Evolutionary conservation across 2,888 invertebrate species (phyloP), one percentile per base, ranked within the genome.

Genomic region (Leptopilina drosophilae): DNA sequence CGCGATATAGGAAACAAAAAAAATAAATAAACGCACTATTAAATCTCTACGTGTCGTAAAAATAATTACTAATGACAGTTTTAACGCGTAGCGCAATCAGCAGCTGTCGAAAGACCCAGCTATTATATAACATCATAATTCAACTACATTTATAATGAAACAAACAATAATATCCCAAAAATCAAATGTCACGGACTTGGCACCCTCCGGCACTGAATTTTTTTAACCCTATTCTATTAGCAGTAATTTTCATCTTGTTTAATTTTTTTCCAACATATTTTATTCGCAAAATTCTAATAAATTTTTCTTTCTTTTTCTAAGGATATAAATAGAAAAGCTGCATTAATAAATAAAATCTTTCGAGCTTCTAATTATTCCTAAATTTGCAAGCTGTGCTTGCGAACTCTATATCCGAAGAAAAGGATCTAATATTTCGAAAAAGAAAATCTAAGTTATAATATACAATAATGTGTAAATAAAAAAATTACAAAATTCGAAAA

Each of bases 21-120:
- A 49, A 49, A 49, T 12, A 49, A 46, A 46, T 46, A 73, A 73
- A 73, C 73, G 56, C 73, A 73, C 73, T 73, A 56, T 86, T 77
- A 77, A 85, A 82, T 85, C 84, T 85, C 84, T 87, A 85, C 83
- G 82, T 87, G 86, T 85, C 84, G 84, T 85, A 76, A 83, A 83
- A 84, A 76, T 84, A 84, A 85, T 81, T 84, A 85, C 78, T 85
- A 86, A 86, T 85, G 82, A 83, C 84, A 86, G 83, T 83, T 84
- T 42, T 83, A 84, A 88, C 82, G 88, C 89, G 87, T 88, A 88
- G 88, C 83, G 88, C 88, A 88, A 89, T 89, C 88, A 89, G 85
- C 85, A 82, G 83, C 84, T 85, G 84, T 85, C 82, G 85, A 82
- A 87, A 85, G 83, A 86, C 84, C 80, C 83, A 86, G 85, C 83